A percentile compares a stretch with the other conserved stretches of the same genome.
phyloP scores from a whole-genome alignment of 1,140 invertebrate species.

The Lutraria rhynchaena region DNA sequence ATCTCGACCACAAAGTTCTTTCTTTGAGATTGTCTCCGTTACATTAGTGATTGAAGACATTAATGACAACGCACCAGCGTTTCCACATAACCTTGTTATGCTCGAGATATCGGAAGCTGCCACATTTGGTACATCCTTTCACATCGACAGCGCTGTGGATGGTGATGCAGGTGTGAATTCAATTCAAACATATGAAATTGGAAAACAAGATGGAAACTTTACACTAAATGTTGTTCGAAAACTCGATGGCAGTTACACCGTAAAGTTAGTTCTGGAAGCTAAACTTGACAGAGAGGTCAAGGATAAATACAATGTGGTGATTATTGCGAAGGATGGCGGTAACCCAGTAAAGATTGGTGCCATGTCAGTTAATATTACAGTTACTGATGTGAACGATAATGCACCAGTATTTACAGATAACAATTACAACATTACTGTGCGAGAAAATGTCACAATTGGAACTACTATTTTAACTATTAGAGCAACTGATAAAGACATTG shows the following conservation, averaged over 20 bases:
- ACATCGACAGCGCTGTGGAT: constrained; percentile 54
- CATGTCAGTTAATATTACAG: constrained; percentile 92
- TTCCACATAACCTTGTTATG: constrained; percentile 36
- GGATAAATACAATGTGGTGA: constrained; percentile 89
- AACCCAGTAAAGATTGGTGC: constrained; percentile 90
- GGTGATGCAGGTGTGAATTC: constrained; percentile 46
- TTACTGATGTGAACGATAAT: constrained; percentile 98
- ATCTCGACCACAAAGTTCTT: constrained; percentile 49
- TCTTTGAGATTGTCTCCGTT: constrained; percentile 53
- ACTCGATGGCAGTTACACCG: constrained; percentile 55
- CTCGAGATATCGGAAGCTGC: constrained; percentile 52
- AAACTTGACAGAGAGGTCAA: constrained; percentile 92
- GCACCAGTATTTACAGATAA: constrained; percentile 87
- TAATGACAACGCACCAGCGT: constrained; percentile 56
- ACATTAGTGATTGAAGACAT: constrained; percentile 53
- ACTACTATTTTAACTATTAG: constrained; percentile 89
- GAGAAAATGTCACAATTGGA: constrained; percentile 88
- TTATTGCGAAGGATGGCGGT: constrained; percentile 95
- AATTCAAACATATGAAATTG: constrained; percentile 51
- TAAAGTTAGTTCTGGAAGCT: constrained; percentile 74
- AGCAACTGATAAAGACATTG: constrained; percentile 90
- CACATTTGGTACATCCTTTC: constrained; percentile 48
- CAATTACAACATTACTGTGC: constrained; percentile 87
- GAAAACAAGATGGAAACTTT: constrained; percentile 46
- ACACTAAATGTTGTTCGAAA: constrained; percentile 44